phyloP scores from a whole-genome alignment of 2,113 vertebrate genomes.

The Myodes glareolus region DNA sequence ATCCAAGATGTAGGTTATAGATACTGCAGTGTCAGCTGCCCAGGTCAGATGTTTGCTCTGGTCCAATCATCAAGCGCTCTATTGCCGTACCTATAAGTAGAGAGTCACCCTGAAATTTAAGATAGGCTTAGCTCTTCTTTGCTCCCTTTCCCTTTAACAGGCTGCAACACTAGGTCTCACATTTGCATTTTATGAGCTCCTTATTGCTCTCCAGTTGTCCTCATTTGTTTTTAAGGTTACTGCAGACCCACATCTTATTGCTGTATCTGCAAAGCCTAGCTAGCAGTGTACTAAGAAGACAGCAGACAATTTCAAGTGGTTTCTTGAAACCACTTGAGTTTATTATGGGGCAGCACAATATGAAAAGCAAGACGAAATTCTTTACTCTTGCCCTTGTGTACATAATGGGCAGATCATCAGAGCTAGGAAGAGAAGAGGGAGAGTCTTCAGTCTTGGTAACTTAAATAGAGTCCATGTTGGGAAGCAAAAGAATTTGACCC shows the following conservation, averaged over 20 bases:
- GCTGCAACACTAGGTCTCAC: not conserved
- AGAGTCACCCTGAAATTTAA: not conserved
- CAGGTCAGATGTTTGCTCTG: not conserved
- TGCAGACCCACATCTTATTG: not conserved
- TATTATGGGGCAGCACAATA: not conserved
- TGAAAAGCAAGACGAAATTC: not conserved
- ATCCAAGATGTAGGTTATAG: not conserved
- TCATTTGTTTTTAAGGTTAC: not conserved
- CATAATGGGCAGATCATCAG: not conserved
- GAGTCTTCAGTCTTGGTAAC: not conserved
- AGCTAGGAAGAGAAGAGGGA: not conserved
- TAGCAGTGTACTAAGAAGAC: not conserved
- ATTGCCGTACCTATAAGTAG: not conserved
- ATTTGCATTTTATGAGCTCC: not conserved
- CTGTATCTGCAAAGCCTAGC: not conserved
- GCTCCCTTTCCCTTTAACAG: not conserved
- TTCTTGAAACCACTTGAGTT: not conserved
- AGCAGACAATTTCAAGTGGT: not conserved
- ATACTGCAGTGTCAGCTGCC: not conserved
- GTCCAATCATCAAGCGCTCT: not conserved
- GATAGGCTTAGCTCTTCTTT: not conserved
- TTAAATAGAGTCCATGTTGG: not conserved
- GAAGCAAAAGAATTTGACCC: conserved; percentile 14
- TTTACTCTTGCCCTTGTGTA: not conserved
- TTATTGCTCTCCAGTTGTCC: not conserved